phyloP scores from a whole-genome alignment of 2,888 invertebrate species.

The Galerucella pusilla region DNA sequence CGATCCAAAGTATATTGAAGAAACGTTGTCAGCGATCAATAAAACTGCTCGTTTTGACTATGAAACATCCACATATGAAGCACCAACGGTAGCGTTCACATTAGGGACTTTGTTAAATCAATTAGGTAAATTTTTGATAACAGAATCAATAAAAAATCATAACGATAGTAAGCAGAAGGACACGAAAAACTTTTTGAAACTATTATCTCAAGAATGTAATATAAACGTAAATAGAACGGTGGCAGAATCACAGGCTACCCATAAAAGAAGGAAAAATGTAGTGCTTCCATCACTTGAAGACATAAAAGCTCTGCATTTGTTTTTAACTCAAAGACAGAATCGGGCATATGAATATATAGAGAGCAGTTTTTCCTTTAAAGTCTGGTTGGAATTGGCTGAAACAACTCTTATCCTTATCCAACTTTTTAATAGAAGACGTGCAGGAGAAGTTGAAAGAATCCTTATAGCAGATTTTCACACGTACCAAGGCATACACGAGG shows the following conservation, averaged over 20 bases:
- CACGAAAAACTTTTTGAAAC: conserved; percentile 12
- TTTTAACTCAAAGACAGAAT: conserved; percentile 7
- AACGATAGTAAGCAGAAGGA: not conserved
- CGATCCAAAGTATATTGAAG: conserved; percentile 42
- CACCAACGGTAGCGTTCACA: conserved; percentile 43
- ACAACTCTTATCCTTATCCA: not conserved
- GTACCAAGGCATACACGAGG: conserved; percentile 19
- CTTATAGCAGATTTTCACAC: conserved; percentile 34
- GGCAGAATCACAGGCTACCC: conserved; percentile 21
- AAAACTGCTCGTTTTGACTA: conserved; percentile 33
- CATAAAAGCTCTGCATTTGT: conserved; percentile 15
- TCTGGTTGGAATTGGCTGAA: conserved; percentile 24
- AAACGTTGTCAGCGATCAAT: conserved; percentile 36
- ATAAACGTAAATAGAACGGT: conserved; percentile 26
- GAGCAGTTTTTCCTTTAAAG: not conserved
- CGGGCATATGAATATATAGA: conserved; percentile 3
- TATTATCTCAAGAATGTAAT: conserved; percentile 21
- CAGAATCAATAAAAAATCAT: conserved; percentile 24
- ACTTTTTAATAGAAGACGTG: conserved; percentile 13
- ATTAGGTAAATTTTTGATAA: conserved; percentile 30
- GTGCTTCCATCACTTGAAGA: conserved; percentile 21
- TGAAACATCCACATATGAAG: conserved; percentile 27
- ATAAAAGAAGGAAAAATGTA: conserved; percentile 6
- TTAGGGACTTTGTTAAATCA: conserved; percentile 43
- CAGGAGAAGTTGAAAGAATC: conserved; percentile 29